These are phyloP conservation scores for Nephrotoma guestfalica DNA, from an alignment of 2,888 invertebrate genomes.

Conservation along the genomic window DNA sequence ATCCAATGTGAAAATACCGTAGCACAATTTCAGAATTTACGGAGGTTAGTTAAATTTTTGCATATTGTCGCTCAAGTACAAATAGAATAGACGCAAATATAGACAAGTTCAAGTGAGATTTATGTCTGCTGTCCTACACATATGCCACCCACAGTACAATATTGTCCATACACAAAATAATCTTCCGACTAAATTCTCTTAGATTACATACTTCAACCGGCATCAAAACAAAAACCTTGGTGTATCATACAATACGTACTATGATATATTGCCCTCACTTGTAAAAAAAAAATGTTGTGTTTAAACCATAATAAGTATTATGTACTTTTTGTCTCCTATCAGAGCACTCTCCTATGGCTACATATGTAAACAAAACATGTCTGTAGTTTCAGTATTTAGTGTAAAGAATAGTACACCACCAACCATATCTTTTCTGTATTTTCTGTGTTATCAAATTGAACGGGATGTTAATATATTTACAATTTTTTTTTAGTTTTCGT, in stretches of 20 bases:
- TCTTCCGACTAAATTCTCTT: not conserved
- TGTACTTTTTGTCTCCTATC: not conserved
- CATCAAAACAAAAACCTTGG: not conserved
- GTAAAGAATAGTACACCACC: not conserved
- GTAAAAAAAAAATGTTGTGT: not conserved
- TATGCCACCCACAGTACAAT: not conserved
- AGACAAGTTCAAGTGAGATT: not conserved
- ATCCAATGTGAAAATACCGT: too few species aligned
- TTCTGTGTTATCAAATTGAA: not conserved
- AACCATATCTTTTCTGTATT: not conserved
- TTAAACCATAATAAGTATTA: not conserved
- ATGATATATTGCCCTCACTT: not conserved
- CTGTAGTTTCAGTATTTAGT: not conserved
- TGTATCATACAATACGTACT: not conserved
- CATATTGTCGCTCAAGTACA: not conserved
- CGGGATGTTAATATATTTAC: not conserved
- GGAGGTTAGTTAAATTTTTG: too few species aligned
- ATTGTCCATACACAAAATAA: not conserved
- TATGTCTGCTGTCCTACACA: not conserved
- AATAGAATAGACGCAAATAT: not conserved
- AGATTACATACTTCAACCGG: not conserved
- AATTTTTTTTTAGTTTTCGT: not conserved
- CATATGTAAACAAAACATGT: not conserved
- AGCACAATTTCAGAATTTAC: too few species aligned
- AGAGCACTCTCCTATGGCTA: not conserved